phyloP scores from a whole-genome alignment of 1,140 invertebrate species.

The Psilanteris sp. region DNA sequence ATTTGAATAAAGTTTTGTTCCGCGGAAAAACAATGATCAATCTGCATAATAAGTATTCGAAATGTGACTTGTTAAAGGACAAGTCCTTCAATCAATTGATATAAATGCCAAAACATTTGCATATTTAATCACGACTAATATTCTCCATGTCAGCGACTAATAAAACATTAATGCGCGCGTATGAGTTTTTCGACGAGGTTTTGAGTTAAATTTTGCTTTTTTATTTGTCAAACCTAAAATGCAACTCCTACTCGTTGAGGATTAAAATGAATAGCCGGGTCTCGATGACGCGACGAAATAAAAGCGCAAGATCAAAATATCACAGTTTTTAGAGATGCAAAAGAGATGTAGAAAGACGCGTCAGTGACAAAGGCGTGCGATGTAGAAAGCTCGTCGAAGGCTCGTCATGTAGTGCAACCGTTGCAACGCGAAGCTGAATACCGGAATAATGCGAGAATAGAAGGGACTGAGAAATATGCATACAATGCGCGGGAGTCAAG shows the following conservation, averaged over 20 bases:
- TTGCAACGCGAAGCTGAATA: constrained; percentile 52
- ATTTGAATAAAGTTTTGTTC: constrained; percentile 6
- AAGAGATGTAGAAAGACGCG: constrained; percentile 62
- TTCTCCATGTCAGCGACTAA: constrained; percentile 5
- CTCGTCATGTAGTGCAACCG: constrained; percentile 59
- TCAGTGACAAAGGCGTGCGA: constrained; percentile 60
- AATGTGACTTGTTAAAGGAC: too few relatives aligned
- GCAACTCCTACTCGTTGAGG: constrained; percentile 34
- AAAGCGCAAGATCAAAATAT: constrained; percentile 66
- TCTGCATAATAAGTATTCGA: constrained; percentile 19
- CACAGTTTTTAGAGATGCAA: constrained; percentile 57
- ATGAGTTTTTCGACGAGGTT: constrained; percentile 1
- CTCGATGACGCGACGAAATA: constrained; percentile 53
- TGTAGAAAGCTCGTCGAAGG: constrained; percentile 64
- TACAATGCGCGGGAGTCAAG: constrained; percentile 47
- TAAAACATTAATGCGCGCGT: constrained; percentile 1
- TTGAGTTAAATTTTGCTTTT: constrained; percentile 27
- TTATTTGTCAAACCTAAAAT: constrained; percentile 49
- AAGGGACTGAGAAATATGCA: constrained; percentile 47
- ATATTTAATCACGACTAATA: constrained; percentile 9
- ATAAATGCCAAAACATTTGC: constrained; percentile 4
- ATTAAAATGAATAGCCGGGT: constrained; percentile 54
- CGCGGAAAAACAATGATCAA: neutral
- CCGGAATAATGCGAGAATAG: constrained; percentile 47
- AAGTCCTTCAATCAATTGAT: constrained; percentile 26